A percentile compares a stretch with the other conserved stretches of the same genome.
These are phyloP conservation scores for Bombus confusus DNA, from an alignment of 1,140 invertebrate species.

Conservation along the genomic window DNA sequence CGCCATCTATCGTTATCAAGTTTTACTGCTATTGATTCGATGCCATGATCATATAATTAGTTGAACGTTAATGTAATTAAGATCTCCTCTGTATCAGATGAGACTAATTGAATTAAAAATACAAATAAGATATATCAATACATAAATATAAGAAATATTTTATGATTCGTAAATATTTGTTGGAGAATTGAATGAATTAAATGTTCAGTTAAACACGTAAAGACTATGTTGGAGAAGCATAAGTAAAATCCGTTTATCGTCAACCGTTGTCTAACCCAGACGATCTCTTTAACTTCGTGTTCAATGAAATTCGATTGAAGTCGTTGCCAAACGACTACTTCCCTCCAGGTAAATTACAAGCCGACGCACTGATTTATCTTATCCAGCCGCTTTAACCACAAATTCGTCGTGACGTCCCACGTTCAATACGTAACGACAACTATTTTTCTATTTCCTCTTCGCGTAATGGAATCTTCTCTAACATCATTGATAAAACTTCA, in stretches of 20 bases:
- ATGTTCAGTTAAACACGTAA: neutral
- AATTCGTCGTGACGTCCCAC: constrained; percentile 3
- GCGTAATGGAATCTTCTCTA: neutral
- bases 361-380: constrained; percentile 20
- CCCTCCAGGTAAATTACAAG: constrained; percentile 45
- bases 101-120: neutral
- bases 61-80: neutral
- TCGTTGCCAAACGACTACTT: constrained; percentile 46
- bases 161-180: no score
- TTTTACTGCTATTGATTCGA: neutral
- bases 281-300: constrained; percentile 38
- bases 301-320: constrained; percentile 49
- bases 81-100: neutral
- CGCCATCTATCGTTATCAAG: constrained; percentile 1
- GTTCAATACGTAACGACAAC: neutral
- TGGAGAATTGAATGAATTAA: neutral
- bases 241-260: constrained; percentile 29
- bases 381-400: constrained; percentile 5
- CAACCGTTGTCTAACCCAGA: constrained; percentile 39
- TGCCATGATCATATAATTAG: neutral
- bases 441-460: neutral
- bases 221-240: neutral
- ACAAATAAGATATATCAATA: neutral
- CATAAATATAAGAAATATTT: neutral
- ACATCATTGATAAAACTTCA: neutral